Base-by-base conservation (phyloP, 1,140 invertebrate genomes). In the Zaprionus capensis region DNA sequence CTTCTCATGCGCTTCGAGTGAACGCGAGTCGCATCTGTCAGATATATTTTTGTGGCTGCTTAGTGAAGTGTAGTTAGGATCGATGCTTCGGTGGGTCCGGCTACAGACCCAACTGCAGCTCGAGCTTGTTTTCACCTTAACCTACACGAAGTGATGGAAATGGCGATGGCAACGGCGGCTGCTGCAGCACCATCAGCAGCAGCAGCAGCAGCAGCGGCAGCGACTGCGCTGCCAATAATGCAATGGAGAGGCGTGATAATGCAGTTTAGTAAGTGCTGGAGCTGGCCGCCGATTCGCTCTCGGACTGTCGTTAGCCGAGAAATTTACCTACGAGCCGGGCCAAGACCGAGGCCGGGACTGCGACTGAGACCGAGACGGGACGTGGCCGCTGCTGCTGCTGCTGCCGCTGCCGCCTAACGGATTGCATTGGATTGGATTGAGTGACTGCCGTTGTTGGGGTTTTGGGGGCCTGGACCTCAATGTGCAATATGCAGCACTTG, bases 161-260 rank as follows among this genome's bases (percentile, higher is more conserved):
- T 34, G 57, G 57, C 62, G 34, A 61, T 55, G 56, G 28, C 38
- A 76, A 63, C 53, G 57, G 63, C 63, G 38, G 56, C 74, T 49
- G 71, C 55, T 34, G 31, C 31, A 59, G 34, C 31, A 59, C 14
- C 53, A 20, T 6, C n/a, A 46, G 15, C 24, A 51, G 51, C 44
- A 17, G 49, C 64, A 12, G 44, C 73, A 36, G 31, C 59, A 17
- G 31, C 63, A 14, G 20, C 55, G 41, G 9, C 61, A n/a, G 61
- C 55, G 26, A 51, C 44, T 71, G 61, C 81, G 80, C 85, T 88
- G 85, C 85, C 85, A 88, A 88, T 88, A 88, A 88, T 87, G 83
- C 83, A 81, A 90, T 75, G 85, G 85, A 88, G 85, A 88, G 85
- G 85, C 81, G 85, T 88, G 85, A 88, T 90, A 88, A 88, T 88